phyloP scores from a whole-genome alignment of 2,113 vertebrate species.

The Aspiorhynchus laticeps region DNA sequence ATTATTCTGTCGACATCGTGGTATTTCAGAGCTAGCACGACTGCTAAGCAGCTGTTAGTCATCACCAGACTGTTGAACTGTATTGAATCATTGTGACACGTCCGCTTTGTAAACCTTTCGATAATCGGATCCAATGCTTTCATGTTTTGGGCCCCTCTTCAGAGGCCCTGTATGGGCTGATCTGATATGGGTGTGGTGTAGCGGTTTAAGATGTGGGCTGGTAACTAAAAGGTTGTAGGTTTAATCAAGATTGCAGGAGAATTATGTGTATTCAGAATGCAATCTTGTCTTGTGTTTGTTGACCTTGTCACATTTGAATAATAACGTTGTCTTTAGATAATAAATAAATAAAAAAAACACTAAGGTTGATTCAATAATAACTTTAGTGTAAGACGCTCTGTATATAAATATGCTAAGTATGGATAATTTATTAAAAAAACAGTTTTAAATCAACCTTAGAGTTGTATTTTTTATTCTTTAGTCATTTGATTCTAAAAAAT shows the following conservation, averaged over 20 bases:
- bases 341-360: no score
- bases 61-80: constrained; percentile 26
- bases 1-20: background rate
- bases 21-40: background rate
- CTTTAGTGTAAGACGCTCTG: no score
- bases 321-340: no score
- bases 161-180: background rate
- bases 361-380: no score
- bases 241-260: background rate
- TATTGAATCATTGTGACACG: background rate
- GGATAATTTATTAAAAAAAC: no score
- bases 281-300: background rate
- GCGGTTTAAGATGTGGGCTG: background rate
- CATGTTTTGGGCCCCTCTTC: background rate
- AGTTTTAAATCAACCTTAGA: no score
- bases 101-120: background rate
- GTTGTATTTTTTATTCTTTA: no score
- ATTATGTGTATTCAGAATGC: background rate
- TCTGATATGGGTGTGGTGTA: background rate
- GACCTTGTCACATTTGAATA: background rate
- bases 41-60: constrained; percentile 23
- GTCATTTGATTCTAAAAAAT: no score
- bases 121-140: background rate
- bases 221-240: no score
- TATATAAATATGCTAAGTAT: no score